Evolutionary conservation across 2,113 vertebrate species (phyloP), one percentile per base, ranked within the genome.

Genomic region (Castor canadensis): DNA sequence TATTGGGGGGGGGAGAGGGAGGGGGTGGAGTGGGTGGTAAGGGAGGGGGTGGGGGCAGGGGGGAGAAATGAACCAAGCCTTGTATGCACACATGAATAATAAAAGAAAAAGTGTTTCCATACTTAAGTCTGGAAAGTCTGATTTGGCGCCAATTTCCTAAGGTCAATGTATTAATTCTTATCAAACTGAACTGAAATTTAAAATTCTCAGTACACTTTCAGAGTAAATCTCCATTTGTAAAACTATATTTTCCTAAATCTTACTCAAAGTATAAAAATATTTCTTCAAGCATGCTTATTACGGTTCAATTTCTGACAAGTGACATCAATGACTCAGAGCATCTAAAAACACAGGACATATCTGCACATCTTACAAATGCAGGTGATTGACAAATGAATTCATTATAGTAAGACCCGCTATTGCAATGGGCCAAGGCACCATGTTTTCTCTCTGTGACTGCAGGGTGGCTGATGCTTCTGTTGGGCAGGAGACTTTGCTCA

Each of bases 331-430:
- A 64, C 13, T 0, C 4, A 13, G 26, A 76, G 66, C 38, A 5
- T 49, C 15, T 67, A 45, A 66, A 52, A 35, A 9, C 43, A 52
- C 7, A 20, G 15, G 35, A n/a, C 35, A 10, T 5, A 7, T 9
- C 49, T 35, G 6, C 16, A 2, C 17, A 1, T 17, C 0, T 75
- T 58, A 12, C 38, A 38, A 4, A 1, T 3, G 0, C 38, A 81
- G 45, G 62, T 24, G 19, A 81, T 0, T 17, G 69, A 82, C 60
- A 89, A 24, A 32, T 6, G 1, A 2, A 26, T 35, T 26, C 15
- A 11, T 8, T 4, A 20, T 4, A 6, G 28, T 9, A 43, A 52
- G 32, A 6, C 15, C 45, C 4, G 0, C 17, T 2, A 2, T 3
- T 17, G 10, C 26, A 43, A 7, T 9, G 22, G 24, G 4, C 56